Percentiles rank a stretch among this genome's conserved stretches.
phyloP scores from a whole-genome alignment of 2,113 vertebrate species.

The Zapornia atra region DNA sequence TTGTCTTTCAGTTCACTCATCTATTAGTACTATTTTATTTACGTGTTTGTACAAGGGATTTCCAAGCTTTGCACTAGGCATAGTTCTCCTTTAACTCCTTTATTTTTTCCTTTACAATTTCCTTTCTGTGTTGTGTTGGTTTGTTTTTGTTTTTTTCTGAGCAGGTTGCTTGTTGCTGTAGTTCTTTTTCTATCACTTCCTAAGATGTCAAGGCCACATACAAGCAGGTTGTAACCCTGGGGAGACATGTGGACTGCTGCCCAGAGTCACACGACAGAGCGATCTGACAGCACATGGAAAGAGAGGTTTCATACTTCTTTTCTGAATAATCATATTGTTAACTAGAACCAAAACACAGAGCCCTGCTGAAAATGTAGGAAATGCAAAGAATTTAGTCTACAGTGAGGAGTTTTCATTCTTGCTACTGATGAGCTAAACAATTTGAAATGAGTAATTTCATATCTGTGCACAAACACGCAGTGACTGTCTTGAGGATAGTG shows the following conservation, averaged over 20 bases:
- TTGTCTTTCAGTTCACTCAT: conserved; percentile 33
- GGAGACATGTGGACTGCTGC: not conserved
- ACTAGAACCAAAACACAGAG: not conserved
- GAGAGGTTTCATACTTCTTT: not conserved
- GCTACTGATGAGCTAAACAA: not conserved
- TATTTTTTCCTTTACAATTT: not conserved
- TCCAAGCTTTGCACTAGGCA: not conserved
- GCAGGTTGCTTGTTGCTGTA: not conserved
- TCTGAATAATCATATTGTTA: not conserved
- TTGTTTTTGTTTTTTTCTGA: not conserved
- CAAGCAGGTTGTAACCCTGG: not conserved
- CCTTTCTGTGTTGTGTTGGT: not conserved
- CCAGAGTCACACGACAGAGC: not conserved
- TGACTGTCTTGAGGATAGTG: not conserved
- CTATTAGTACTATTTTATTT: conserved; percentile 13
- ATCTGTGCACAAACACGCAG: not conserved
- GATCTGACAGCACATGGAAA: not conserved
- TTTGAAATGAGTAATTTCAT: not conserved
- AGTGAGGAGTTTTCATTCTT: not conserved
- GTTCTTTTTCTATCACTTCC: not conserved
- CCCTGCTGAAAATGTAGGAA: not conserved
- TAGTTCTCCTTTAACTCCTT: not conserved
- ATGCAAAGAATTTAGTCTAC: not conserved
- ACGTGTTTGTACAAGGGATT: not conserved
- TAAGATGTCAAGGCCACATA: not conserved